Evolutionary conservation across 2,797 vertebrate species (phyloP), one percentile per base, ranked within the genome.

Genomic region (Sardinella longiceps): DNA sequence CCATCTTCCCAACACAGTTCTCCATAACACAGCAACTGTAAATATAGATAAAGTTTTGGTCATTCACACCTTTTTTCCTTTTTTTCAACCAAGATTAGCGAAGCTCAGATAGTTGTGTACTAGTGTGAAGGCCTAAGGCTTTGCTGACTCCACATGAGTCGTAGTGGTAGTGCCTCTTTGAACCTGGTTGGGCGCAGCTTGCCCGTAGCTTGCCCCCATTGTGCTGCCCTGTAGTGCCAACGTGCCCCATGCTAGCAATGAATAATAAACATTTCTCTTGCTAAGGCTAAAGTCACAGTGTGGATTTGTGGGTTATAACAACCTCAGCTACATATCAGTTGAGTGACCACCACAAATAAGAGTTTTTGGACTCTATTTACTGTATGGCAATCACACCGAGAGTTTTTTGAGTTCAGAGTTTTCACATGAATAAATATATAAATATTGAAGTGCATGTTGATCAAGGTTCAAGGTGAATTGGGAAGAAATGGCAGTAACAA

Each of bases 71-170:
- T 87, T 30, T 88, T 80, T 14, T 60, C 77, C 56, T 58, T 87
- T 80, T 85, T 81, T 86, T 88, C 56, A 37, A 84, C 85, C 43
- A 18, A 77, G 84, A 89, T 90, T 90, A 90, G 82, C 63, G 33
- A 63, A 80, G 60, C 86, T 85, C 80, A 50, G 7, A 82, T 84
- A 83, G 82, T 80, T 51, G 14, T 77, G 18, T 51, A 80, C 82
- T 70, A 46, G 82, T 77, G 81, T 58, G 53, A 81, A 82, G 63
- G 80, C 58, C 58, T 84, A 37, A 51, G 74, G 28, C 48, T 46
- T 37, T 45, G 12, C 33, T 15, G 56, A 80, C 80, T 43, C 15
- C 20, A 2, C 46, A 2, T 43, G 70, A 7, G 37, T 20, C 2
- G 70, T 6, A 18, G 46, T 9, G 0, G 51, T 56, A 84, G 30